Evolutionary conservation across 2,797 vertebrate genomes (phyloP).

Genomic region (Epinephelus malabaricus): DNA sequence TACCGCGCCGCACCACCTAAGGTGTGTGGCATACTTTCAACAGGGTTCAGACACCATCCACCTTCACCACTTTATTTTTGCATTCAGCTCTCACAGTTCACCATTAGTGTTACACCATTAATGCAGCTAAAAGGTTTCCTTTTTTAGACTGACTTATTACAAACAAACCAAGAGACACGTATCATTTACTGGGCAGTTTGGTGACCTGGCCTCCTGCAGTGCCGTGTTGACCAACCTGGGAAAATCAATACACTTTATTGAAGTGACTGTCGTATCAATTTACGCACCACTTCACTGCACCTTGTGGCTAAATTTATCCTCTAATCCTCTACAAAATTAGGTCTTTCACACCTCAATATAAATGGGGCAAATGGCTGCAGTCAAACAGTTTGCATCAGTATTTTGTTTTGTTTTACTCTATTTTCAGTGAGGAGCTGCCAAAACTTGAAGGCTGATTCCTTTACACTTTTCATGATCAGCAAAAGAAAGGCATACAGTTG

Average conservation of each 20-base stretch:
- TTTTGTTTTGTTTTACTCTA: neutral
- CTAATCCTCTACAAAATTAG: too few relatives aligned
- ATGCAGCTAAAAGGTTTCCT: neutral
- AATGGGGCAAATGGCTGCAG: neutral
- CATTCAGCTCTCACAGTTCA: neutral
- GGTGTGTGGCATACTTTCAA: neutral
- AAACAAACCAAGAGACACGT: neutral
- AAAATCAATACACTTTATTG: conserved; percentile 22
- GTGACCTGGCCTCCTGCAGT: conserved; percentile 1
- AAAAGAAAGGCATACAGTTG: neutral
- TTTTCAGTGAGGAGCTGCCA: too few relatives aligned
- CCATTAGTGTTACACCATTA: neutral
- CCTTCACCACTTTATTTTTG: neutral
- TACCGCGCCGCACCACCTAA: neutral
- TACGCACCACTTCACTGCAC: neutral
- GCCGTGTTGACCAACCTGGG: neutral
- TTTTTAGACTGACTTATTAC: neutral
- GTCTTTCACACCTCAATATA: neutral
- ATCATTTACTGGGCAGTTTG: conserved; percentile 14
- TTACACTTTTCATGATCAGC: neutral
- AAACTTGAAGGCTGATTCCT: neutral
- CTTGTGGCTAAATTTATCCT: neutral
- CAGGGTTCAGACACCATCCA: neutral
- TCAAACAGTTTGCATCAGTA: neutral
- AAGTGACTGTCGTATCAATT: conserved; percentile 3